Base-by-base conservation (phyloP, 2,888 invertebrate species). In the Hirtodrosophila histrioides region DNA sequence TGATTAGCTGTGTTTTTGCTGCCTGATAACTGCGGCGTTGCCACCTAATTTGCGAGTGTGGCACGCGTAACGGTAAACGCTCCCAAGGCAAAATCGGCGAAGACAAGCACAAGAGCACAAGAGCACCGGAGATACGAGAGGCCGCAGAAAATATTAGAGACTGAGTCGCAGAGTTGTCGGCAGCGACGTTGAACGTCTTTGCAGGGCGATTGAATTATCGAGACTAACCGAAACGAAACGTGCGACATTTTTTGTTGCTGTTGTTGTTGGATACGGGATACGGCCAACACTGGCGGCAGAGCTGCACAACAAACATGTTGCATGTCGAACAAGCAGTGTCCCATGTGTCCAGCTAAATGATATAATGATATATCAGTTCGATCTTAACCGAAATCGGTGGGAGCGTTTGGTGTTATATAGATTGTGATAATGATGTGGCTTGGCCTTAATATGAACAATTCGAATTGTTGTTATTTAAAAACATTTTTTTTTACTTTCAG, bases 151-250 rank as follows among this genome's bases (percentile, higher is more conserved):
- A 31, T 8, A 31, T 7, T 24, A 39, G 49, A 55, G 23, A n/a
- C 12, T 35, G 35, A 12, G 43, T 31, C 37, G 46, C 46, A 60
- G 46, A 40, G 33, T 55, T 66, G 17, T 23, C 58, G 56, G 56
- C 56, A 58, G 63, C 71, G 58, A 62, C 58, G 57, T 75, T 77
- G 68, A 75, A 89, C 88, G 89, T 89, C 88, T 89, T 82, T 68
- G 76, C 89, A 81, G 84, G 83, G 77, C 89, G 88, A 86, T 89
- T 88, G 89, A 89, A 89, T 82, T 89, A 77, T 84, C 77, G 86
- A 83, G 89, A 89, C 88, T 89, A 85, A 84, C 81, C 82, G 75
- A 82, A 80, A 75, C 86, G 76, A 86, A 83, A 86, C 83, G 82
- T 87, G 85, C 87, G 87, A 85, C 85, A 85, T 85, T 78, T 86